Base-by-base conservation (phyloP, 2,888 invertebrate genomes). In the Thysanoteuthis rhombus region DNA sequence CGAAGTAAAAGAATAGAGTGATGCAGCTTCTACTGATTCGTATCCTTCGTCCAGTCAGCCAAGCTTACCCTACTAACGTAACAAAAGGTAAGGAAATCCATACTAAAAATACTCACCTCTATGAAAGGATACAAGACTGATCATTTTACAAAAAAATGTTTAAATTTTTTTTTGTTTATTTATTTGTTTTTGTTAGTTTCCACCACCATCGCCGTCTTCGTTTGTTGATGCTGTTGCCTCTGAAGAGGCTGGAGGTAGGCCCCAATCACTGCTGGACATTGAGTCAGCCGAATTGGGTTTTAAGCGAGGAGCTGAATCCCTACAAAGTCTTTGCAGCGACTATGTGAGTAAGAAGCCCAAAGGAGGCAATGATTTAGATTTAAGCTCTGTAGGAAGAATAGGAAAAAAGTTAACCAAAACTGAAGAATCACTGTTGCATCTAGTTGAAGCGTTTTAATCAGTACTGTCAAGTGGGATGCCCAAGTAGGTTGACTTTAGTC, bases 301-400 rank as follows among this genome's bases (percentile, higher is more conserved):
- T 91, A 32, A 91, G 40, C 28, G 25, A 91, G 40, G 96, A 93
- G 95, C 96, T 36, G 96, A 96, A 38, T 96, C 96, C 12, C 94
- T 97, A 93, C 96, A 96, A 93, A 96, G 96, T 94, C 96, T 96
- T 93, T 96, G 96, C 93, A 96, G 96, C 95, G 96, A 97, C 94
- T 96, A 96, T 94, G 96, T 96, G 94, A 94, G 95, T 95, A 93
- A 93, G 58, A 93, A 39, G 92, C 91, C 39, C 38, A n/a, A 75
- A n/a, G 16, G n/a, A 75, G 39, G 38, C 36, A 90, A 36, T 39
- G 36, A 45, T 36, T 75, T 75, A 75, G 75, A 75, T 75, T 75
- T 75, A 75, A 16, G 75, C 75, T 25, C n/a, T 12, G 8, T 90
- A 38, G 90, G n/a, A 39, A 90, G 28, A 90, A 32, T 2, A 5